These are phyloP conservation scores for Scaptomyza tumidula DNA, from an alignment of 2,888 invertebrate genomes.

Conservation along the genomic window DNA sequence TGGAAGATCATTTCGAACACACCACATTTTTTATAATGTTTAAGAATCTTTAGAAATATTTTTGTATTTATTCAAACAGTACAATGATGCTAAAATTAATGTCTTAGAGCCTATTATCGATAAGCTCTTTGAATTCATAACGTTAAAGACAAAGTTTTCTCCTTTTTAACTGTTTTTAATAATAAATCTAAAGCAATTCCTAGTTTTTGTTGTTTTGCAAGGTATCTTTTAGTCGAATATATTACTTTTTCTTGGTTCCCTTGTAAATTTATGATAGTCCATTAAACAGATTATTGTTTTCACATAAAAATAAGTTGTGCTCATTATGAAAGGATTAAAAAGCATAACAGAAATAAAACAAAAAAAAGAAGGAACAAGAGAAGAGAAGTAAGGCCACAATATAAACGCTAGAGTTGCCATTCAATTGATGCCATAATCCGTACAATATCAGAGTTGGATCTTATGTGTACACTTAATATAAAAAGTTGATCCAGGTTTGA, in stretches of 20 bases:
- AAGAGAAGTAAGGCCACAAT: background rate
- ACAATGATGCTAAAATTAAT: too few species aligned
- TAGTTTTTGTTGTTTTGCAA: background rate
- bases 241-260: background rate
- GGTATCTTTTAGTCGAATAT: background rate
- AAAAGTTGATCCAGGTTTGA: constrained; percentile 19
- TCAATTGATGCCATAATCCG: constrained; percentile 21
- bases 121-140: too few species aligned
- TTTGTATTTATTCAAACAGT: too few species aligned
- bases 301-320: background rate
- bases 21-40: background rate
- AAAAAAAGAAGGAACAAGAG: background rate
- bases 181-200: too few species aligned
- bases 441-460: background rate
- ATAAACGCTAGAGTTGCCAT: background rate
- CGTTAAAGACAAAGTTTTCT: too few species aligned
- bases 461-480: background rate
- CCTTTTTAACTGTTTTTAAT: too few species aligned
- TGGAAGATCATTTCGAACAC: background rate
- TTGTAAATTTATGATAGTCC: too few species aligned
- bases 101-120: too few species aligned
- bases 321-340: constrained; percentile 4
- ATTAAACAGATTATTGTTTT: background rate
- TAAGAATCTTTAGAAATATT: too few species aligned
- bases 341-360: background rate